Evolutionary conservation across 2,888 invertebrate genomes (phyloP), one percentile per base, ranked within the genome.

Genomic region (Tenodera sinensis): DNA sequence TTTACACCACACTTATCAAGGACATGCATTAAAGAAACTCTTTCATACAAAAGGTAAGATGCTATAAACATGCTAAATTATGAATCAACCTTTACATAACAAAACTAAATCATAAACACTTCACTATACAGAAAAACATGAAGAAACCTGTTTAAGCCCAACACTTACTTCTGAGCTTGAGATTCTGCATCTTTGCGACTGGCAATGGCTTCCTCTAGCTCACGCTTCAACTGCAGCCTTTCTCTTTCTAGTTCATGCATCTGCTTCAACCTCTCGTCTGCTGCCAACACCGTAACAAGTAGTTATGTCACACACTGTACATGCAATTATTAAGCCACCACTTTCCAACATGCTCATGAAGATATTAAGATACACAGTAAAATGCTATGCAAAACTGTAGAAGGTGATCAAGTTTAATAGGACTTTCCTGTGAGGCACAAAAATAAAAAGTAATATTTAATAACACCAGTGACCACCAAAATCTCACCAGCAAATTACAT

Each of bases 111-210:
- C 6, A 20, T 71, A 71, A 42, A 71, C 54, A 20, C 6, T 71
- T 20, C 54, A 71, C 20, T 71, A 71, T 6, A 71, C 4, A 15
- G 3, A 71, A 71, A 71, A 20, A 71, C 54, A 15, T 20, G 54
- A 25, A 0, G 14, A 71, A 71, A 71, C 25, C 54, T 2, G 14
- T 20, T 71, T 71, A 91, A 90, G 90, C 91, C 92, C 91, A 91
- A 93, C 90, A 93, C 93, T 94, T 93, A 96, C 96, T 95, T 95
- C 91, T 93, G 93, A 86, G 94, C 93, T 91, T 95, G 94, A 84
- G 95, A 94, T 91, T 95, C 95, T 0, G 95, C 94, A 91, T 93
- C 94, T 91, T 94, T 94, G 91, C 95, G 95, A 88, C 95, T 95
- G 89, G 94, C 94, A 91, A 94, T 94, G 92, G 94, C 94, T 90